Evolutionary conservation across 2,113 vertebrate genomes (phyloP), one percentile per base, ranked within the genome.

Genomic region (Micromys minutus): DNA sequence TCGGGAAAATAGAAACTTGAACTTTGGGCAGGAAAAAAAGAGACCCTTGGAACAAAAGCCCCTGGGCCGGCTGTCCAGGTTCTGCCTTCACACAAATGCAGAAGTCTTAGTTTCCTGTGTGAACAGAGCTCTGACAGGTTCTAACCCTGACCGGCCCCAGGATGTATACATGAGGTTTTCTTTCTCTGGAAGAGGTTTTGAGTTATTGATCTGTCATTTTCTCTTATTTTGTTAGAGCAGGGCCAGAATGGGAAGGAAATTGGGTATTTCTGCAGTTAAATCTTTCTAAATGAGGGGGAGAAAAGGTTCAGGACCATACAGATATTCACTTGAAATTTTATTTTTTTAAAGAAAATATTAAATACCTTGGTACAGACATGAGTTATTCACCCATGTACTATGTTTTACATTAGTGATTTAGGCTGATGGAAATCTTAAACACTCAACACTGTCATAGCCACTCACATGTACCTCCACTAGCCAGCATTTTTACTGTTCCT

Each of bases 271-370:
- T 95, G 24, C 31, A 61, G 17, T 63, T 69, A 63, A 93, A 74
- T 92, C 21, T 67, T 96, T 19, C 87, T 67, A 96, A 55, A 83
- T 83, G 63, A 85, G 72, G 47, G n/a, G n/a, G 90, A 80, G 63
- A 55, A 90, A 76, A 10, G 26, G 36, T 71, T 90, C 45, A 91
- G 91, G 29, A 65, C 34, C 52, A 88, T 3, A 36, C 31, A 81
- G 12, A 21, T 85, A 65, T 72, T 93, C n/a, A 61, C 24, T 74
- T 45, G 42, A 76, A 89, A 61, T 34, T 80, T 59, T 77, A 55
- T 94, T 91, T 63, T 94, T 96, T 63, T 94, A 69, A 59, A 72
- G 47, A 89, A 96, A 96, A 93, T 91, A 80, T 79, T 95, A 67
- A 94, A 84, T 55, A 26, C 2, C n/a, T 4, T 84, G 9, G 47